phyloP scores from a whole-genome alignment of 1,140 invertebrate species.

The Drosophila mojavensis region DNA sequence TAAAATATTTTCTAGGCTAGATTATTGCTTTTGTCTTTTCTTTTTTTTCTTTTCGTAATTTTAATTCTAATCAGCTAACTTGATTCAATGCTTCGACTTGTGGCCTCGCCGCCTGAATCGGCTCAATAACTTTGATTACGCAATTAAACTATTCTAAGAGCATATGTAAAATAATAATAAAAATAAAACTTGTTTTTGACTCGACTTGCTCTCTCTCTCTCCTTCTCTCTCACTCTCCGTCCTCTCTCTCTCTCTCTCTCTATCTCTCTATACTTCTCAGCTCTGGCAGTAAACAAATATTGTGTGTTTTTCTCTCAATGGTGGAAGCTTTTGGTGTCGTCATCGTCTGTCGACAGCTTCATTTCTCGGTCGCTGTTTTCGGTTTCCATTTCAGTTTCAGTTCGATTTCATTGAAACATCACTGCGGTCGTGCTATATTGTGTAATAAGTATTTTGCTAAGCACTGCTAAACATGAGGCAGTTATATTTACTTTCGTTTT shows the following conservation, averaged over 20 bases:
- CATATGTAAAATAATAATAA: slow-evolving; percentile 26
- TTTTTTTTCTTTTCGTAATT: neutral
- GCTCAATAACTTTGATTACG: slow-evolving; percentile 45
- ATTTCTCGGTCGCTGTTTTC: slow-evolving; percentile 10
- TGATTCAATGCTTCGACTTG: slow-evolving; percentile 46
- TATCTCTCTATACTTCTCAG: neutral
- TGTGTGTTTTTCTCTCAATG: slow-evolving; percentile 4
- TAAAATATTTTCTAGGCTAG: slow-evolving; percentile 84
- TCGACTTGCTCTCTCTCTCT: slow-evolving; percentile 16
- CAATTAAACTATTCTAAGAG: slow-evolving; percentile 55
- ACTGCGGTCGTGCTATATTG: slow-evolving; percentile 59
- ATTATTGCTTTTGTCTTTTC: too few species aligned
- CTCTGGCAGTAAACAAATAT: neutral
- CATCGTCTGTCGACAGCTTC: slow-evolving; percentile 39
- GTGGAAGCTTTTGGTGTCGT: slow-evolving; percentile 36
- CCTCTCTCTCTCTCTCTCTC: slow-evolving; percentile 19
- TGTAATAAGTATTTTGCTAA: neutral
- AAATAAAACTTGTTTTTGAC: slow-evolving; percentile 20
- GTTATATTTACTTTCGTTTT: slow-evolving; percentile 54
- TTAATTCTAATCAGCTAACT: slow-evolving; percentile 51
- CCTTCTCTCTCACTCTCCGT: too few species aligned
- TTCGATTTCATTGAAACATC: slow-evolving; percentile 71
- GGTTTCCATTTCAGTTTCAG: slow-evolving; percentile 59
- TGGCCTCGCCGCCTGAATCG: slow-evolving; percentile 50
- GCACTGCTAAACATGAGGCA: slow-evolving; percentile 55